Evolutionary conservation across 1,140 invertebrate genomes (phyloP), one percentile per base, ranked within the genome.

Genomic region (Monochamus saltuarius): DNA sequence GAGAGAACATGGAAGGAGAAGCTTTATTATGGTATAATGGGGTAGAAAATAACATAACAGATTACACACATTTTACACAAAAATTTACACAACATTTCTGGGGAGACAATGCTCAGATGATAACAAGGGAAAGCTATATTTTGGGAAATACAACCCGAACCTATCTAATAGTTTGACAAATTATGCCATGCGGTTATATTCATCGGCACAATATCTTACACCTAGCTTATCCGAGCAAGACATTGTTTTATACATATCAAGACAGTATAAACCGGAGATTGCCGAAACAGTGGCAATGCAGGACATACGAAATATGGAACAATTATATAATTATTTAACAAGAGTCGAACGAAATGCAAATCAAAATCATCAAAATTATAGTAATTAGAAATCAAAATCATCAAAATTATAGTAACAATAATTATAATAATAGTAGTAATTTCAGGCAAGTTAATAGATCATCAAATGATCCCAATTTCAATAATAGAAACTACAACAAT

Each of bases 61-160:
- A n/a, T n/a, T n/a, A n/a, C n/a, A n/a, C n/a, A n/a, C n/a, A n/a
- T n/a, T 47, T 47, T 47, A 22, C 14, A 47, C 14, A 22, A 22
- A 17, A 9, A 22, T 47, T 47, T n/a, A 14, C 22, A 17, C 14
- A 22, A 47, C 45, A 47, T 9, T 47, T 17, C 11, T 47, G 45
- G 45, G 45, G 45, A 7, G 45, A 47, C 14, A 47, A 47, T 47
- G 16, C 40, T 7, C 40, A 42, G 11, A 13, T 42, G 11, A 7
- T 42, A 29, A 6, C 22, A 2, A 6, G 6, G 22, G 6, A 29
- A 29, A 29, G 22, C 22, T 29, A 6, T 29, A 29, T 29, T 29
- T 29, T 29, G 22, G 22, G 6, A 29, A 29, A 29, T 29, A 29
- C 22, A 29, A 29, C 6, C 22, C 22, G 22, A 29, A 29, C 2